Evolutionary conservation across 1,140 invertebrate species (phyloP).

Genomic region (Drosophila parabipectinata): DNA sequence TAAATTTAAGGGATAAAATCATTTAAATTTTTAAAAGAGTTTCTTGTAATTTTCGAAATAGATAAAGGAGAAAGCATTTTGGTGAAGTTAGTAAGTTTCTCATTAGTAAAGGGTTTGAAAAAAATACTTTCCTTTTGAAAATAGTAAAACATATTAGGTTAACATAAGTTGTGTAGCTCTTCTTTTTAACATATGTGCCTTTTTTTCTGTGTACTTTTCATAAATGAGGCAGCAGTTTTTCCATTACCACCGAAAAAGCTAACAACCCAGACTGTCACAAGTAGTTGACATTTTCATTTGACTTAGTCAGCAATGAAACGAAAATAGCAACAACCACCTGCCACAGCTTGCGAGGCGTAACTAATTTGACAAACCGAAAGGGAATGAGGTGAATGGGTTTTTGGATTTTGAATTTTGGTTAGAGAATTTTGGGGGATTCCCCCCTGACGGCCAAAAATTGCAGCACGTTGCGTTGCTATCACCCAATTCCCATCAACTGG

Average conservation of each 20-base stretch:
- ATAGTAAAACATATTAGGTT: no score
- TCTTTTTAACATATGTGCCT: not conserved
- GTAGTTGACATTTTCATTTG: constrained; percentile 60
- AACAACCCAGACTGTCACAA: constrained; percentile 51
- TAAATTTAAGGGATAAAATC: no score
- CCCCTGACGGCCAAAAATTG: constrained; percentile 11
- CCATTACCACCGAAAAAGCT: constrained; percentile 26
- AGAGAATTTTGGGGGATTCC: not conserved
- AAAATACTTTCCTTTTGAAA: no score
- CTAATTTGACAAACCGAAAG: constrained; percentile 65
- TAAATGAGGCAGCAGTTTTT: constrained; percentile 50
- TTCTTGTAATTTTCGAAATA: no score
- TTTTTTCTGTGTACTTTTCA: constrained; percentile 1
- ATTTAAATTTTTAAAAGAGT: no score
- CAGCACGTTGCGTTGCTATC: constrained; percentile 32
- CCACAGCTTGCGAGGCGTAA: constrained; percentile 55
- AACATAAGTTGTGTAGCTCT: no score
- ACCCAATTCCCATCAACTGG: constrained; percentile 47
- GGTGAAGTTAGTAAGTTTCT: no score
- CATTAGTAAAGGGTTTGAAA: no score
- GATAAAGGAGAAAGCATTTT: no score
- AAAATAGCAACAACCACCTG: constrained; percentile 66
- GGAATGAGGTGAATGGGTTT: not conserved
- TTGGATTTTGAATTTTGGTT: not conserved
- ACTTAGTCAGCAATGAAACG: constrained; percentile 24